Percentiles rank a stretch among this genome's conserved stretches.
These are phyloP conservation scores for Tortrix viridana DNA, from an alignment of 2,888 invertebrate genomes.

Conservation along the genomic window DNA sequence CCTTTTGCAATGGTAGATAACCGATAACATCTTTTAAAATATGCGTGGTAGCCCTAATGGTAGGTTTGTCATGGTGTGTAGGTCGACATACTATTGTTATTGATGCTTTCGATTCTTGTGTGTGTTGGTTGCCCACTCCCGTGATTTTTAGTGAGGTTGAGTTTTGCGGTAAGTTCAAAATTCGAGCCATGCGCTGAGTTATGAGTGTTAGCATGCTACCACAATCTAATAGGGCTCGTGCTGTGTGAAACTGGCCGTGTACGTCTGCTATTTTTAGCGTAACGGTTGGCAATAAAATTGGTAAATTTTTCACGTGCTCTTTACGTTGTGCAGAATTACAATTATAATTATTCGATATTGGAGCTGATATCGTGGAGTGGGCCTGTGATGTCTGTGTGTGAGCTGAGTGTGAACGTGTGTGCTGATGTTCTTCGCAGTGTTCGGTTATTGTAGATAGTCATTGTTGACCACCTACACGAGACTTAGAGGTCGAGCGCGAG, in stretches of 20 bases:
- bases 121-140: slow-evolving; percentile 13
- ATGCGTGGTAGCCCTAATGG: slow-evolving; percentile 8
- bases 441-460: not conserved
- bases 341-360: too few relatives aligned
- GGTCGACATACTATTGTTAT: slow-evolving; percentile 9
- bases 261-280: not conserved
- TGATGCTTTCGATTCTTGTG: slow-evolving; percentile 8
- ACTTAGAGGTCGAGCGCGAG: not conserved
- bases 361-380: not conserved
- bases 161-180: slow-evolving; percentile 5
- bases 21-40: slow-evolving; percentile 9
- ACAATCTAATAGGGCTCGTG: not conserved
- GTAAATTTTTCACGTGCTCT: not conserved
- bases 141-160: slow-evolving; percentile 7
- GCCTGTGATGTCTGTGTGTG: slow-evolving; percentile 2
- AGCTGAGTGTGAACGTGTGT: not conserved
- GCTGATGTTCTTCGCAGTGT: not conserved
- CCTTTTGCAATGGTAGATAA: slow-evolving; percentile 7
- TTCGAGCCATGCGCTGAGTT: slow-evolving; percentile 16
- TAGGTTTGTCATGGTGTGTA: slow-evolving; percentile 4
- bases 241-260: slow-evolving; percentile 1
- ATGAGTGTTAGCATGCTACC: slow-evolving; percentile 5
- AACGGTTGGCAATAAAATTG: slow-evolving; percentile 3
- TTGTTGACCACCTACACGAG: slow-evolving; percentile 12
- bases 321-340: not conserved